A percentile compares a stretch with the other conserved stretches of the same genome.
Conservation (phyloP, 1,140 invertebrate species). For the Diuraphis noxia region DNA sequence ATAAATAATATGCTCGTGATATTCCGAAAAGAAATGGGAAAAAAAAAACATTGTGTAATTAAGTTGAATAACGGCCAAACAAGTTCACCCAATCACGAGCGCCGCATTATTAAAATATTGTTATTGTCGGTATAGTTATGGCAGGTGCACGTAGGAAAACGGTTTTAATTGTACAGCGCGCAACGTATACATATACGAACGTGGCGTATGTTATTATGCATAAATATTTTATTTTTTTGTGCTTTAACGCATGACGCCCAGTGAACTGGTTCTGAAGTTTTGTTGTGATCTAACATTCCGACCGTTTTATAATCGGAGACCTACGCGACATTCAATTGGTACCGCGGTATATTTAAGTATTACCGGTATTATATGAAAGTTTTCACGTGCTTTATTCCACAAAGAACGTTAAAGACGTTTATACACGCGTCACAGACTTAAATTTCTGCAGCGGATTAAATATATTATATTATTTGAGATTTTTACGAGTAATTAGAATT, state of each 20-base stretch:
- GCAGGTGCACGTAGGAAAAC: background rate
- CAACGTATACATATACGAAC: background rate
- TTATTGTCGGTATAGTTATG: background rate
- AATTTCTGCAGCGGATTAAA: too few species aligned
- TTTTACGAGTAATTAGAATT: too few species aligned
- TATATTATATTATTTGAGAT: too few species aligned
- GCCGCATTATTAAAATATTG: background rate
- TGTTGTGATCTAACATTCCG: background rate
- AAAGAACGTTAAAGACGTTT: background rate
- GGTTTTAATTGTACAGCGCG: conserved; percentile 15
- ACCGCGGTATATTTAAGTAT: background rate
- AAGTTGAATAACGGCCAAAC: conserved; percentile 31
- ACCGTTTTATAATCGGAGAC: background rate
- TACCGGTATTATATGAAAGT: background rate
- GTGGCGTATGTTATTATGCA: background rate
- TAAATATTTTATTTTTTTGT: background rate
- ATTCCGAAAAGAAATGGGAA: conserved; percentile 12
- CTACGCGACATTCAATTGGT: background rate
- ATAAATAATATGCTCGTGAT: conserved; percentile 36
- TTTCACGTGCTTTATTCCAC: background rate
- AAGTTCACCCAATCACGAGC: conserved; percentile 2
- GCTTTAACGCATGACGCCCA: conserved; percentile 14
- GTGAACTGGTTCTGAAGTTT: conserved; percentile 31
- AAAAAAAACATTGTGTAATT: conserved; percentile 29
- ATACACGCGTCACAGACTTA: background rate